These are phyloP conservation scores for Eupithecia centaureata DNA, from an alignment of 2,888 invertebrate genomes.

Conservation along the genomic window DNA sequence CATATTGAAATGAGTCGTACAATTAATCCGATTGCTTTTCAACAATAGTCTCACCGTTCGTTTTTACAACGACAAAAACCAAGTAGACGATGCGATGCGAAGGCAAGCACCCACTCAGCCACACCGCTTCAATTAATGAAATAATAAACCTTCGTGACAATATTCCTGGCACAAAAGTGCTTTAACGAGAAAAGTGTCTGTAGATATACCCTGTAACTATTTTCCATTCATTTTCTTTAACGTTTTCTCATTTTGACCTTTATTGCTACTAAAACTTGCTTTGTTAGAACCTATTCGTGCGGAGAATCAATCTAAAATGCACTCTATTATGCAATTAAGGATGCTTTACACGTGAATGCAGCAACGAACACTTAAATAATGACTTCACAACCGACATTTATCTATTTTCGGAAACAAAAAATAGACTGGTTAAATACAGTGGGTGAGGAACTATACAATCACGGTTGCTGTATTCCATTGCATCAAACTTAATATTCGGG, in stretches of 20 bases:
- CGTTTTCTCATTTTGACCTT: conserved; percentile 7
- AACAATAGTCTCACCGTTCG: conserved; percentile 46
- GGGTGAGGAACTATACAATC: conserved; percentile 36
- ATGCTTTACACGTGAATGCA: conserved; percentile 13
- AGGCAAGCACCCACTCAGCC: conserved; percentile 35
- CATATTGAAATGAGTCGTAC: conserved; percentile 48
- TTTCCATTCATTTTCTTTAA: conserved; percentile 2
- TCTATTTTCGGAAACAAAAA: conserved; percentile 30
- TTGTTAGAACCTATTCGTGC: conserved; percentile 5
- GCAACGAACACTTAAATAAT: conserved; percentile 5
- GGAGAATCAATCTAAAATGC: conserved; percentile 13
- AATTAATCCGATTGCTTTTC: conserved; percentile 55
- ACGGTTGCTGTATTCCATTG: conserved; percentile 35
- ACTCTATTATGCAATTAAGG: conserved; percentile 15
- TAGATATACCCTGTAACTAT: neutral
- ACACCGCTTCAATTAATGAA: conserved; percentile 57
- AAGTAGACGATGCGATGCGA: conserved; percentile 34
- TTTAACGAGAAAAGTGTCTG: conserved; percentile 15
- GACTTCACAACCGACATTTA: conserved; percentile 15
- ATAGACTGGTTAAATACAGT: conserved; percentile 30
- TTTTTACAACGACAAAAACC: conserved; percentile 50
- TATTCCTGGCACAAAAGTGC: conserved; percentile 30
- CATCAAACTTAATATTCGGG: conserved; percentile 40
- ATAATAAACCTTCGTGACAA: conserved; percentile 54
- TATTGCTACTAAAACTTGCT: conserved; percentile 6